These are phyloP conservation scores for Meandrusa payeni DNA, from an alignment of 2,888 invertebrate species.

Conservation along the genomic window DNA sequence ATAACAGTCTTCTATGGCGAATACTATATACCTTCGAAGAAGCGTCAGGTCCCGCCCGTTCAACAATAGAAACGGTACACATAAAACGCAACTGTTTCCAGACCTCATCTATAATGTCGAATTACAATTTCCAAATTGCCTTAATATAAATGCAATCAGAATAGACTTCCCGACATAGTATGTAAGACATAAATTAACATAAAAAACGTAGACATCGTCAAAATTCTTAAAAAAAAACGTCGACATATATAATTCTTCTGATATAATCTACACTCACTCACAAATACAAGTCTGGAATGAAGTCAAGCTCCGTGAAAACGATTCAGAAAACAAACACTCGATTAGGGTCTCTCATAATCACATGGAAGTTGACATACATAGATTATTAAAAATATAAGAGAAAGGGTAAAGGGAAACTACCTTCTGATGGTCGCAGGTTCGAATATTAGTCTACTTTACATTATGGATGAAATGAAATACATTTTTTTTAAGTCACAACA, in stretches of 20 bases:
- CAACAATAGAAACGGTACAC: constrained; percentile 5
- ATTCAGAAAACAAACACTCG: too few relatives aligned
- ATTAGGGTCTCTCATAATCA: too few relatives aligned
- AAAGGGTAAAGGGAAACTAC: too few relatives aligned
- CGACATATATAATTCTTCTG: constrained; percentile 10
- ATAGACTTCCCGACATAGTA: constrained; percentile 36
- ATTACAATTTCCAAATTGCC: constrained; percentile 67
- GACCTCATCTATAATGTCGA: constrained; percentile 15
- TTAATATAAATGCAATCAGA: constrained; percentile 66
- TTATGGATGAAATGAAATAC: too few relatives aligned
- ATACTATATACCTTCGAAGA: constrained; percentile 14
- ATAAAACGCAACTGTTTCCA: constrained; percentile 20
- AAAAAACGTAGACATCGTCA: neutral
- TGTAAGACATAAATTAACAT: constrained; percentile 27
- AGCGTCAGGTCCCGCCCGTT: neutral
- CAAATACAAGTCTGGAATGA: constrained; percentile 36
- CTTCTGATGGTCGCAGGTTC: too few relatives aligned
- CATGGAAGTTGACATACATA: too few relatives aligned
- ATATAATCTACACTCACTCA: constrained; percentile 15
- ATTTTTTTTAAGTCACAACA: too few relatives aligned
- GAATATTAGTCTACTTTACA: too few relatives aligned
- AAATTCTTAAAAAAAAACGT: constrained; percentile 12
- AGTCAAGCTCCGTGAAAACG: constrained; percentile 27
- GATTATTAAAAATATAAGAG: too few relatives aligned
- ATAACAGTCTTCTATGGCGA: constrained; percentile 30